Conservation (phyloP, 2,888 invertebrate species). For the Aethes cnicana region DNA sequence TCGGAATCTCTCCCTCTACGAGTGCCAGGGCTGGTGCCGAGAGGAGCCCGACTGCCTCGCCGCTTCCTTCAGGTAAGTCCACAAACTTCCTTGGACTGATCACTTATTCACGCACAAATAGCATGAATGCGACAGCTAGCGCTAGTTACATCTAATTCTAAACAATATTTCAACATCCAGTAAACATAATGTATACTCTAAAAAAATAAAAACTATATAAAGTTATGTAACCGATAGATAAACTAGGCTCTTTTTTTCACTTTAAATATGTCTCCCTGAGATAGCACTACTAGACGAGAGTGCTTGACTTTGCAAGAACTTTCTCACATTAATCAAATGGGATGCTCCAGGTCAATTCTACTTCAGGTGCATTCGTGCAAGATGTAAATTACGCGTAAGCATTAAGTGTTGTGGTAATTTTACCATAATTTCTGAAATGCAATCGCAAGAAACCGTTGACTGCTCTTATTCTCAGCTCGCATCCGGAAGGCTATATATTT, state of each 20-base stretch:
- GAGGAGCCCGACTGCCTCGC: slow-evolving; percentile 96
- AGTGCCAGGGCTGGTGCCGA: slow-evolving; percentile 97
- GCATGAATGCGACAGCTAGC: too few relatives aligned
- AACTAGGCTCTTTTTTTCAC: too few relatives aligned
- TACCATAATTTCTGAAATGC: slow-evolving; percentile 14
- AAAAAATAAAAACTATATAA: too few relatives aligned
- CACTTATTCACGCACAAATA: background rate
- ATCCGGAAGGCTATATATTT: slow-evolving; percentile 5
- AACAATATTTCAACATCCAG: too few relatives aligned
- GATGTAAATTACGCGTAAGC: slow-evolving; percentile 13
- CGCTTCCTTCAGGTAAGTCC: slow-evolving; percentile 88
- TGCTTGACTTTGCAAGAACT: too few relatives aligned
- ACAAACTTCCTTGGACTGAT: background rate
- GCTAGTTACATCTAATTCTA: too few relatives aligned
- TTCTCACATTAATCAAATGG: too few relatives aligned
- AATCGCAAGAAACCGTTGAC: slow-evolving; percentile 7
- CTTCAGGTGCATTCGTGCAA: slow-evolving; percentile 2
- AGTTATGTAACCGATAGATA: too few relatives aligned
- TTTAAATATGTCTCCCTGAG: too few relatives aligned
- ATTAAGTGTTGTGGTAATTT: slow-evolving; percentile 6
- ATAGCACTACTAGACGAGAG: too few relatives aligned
- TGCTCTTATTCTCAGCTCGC: slow-evolving; percentile 12
- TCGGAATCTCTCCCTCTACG: slow-evolving; percentile 94
- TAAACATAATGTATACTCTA: too few relatives aligned
- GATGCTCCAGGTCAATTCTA: background rate